Conservation (phyloP, 2,888 invertebrate genomes). For the Nomada lathburiana region DNA sequence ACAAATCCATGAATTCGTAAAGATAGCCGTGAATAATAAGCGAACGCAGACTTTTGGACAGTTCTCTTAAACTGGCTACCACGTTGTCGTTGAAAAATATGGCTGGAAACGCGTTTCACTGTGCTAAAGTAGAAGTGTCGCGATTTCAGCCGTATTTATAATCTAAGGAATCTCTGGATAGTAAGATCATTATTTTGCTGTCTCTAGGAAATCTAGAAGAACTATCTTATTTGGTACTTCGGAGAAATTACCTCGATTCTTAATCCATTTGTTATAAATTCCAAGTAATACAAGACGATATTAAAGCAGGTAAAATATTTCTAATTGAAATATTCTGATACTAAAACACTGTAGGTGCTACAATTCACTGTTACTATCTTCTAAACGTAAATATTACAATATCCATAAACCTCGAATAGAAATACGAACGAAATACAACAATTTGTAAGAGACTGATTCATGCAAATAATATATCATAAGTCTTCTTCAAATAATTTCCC, state of each 20-base stretch:
- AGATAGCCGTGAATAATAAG: background rate
- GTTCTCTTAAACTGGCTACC: slow-evolving; percentile 13
- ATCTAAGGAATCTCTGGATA: slow-evolving; percentile 43
- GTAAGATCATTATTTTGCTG: slow-evolving; percentile 29
- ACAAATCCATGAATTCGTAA: background rate
- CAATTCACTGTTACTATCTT: no score
- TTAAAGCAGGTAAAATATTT: no score
- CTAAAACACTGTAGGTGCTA: no score
- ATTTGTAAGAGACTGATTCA: no score
- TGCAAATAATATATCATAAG: no score
- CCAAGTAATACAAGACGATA: no score
- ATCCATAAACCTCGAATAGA: no score
- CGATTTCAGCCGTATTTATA: slow-evolving; percentile 61
- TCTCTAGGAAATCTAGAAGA: slow-evolving; percentile 16
- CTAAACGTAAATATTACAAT: no score
- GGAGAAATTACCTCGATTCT: slow-evolving; percentile 65
- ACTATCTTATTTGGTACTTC: slow-evolving; percentile 1
- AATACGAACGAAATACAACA: no score
- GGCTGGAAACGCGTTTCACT: slow-evolving; percentile 24
- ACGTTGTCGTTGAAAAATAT: slow-evolving; percentile 22
- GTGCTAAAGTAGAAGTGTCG: slow-evolving; percentile 41
- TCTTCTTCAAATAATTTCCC: no score
- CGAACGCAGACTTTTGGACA: background rate
- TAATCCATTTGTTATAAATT: slow-evolving; percentile 18
- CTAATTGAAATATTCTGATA: no score